Percentiles rank a stretch among this genome's conserved stretches.
Evolutionary conservation across 2,888 invertebrate genomes (phyloP).

Genomic region (Cantharis nigra): DNA sequence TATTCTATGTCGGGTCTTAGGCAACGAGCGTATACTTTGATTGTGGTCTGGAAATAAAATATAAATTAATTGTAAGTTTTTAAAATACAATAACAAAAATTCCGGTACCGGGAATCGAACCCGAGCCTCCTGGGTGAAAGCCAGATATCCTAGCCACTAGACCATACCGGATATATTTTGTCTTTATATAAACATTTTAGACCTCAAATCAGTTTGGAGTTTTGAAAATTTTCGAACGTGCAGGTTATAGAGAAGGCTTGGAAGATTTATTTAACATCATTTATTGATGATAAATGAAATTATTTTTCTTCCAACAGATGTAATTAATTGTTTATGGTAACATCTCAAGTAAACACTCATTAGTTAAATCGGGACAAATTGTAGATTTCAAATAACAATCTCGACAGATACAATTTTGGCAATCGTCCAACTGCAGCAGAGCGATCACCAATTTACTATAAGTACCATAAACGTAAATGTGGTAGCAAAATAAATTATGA

Average conservation of each 20-base stretch:
- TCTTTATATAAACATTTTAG: no score
- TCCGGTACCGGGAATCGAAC: constrained; percentile 76
- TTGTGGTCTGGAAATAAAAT: constrained; percentile 73
- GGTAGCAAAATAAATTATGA: no score
- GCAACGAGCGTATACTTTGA: constrained; percentile 89
- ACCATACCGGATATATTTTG: no score
- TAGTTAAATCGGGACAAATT: not conserved
- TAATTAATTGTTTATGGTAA: not conserved
- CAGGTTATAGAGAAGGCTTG: no score
- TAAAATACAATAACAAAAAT: constrained; percentile 32
- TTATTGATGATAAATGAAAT: not conserved
- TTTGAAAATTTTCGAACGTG: no score
- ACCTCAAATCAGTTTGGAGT: no score
- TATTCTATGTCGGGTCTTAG: constrained; percentile 93
- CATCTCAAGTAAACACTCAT: not conserved
- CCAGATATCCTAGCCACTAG: constrained; percentile 76
- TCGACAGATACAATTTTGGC: not conserved
- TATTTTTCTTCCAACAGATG: not conserved
- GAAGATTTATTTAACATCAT: no score
- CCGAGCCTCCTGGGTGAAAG: constrained; percentile 76
- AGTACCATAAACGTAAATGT: not conserved
- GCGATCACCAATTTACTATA: not conserved
- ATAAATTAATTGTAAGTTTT: not conserved
- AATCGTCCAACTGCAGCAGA: not conserved
- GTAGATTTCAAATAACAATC: not conserved